Conservation (phyloP, 1,140 invertebrate genomes). For the Ooceraea biroi region DNA sequence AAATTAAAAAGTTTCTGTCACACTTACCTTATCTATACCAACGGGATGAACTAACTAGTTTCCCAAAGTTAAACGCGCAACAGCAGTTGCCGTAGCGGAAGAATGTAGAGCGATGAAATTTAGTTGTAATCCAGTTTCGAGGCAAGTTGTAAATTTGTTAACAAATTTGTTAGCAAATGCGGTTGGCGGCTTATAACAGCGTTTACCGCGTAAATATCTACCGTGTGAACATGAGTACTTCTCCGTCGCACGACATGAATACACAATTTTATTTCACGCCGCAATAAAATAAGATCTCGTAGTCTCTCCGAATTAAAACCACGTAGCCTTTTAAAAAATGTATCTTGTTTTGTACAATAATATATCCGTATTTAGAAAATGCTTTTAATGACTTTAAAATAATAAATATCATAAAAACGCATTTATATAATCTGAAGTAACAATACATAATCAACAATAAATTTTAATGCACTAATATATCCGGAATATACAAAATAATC, state of each 20-base stretch:
- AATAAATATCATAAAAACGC: too few species aligned
- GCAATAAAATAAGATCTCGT: background rate
- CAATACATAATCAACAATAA: too few species aligned
- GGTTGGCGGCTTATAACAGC: conserved; percentile 31
- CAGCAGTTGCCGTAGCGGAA: conserved; percentile 47
- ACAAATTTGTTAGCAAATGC: conserved; percentile 34
- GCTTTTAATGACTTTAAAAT: too few species aligned
- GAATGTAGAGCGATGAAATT: conserved; percentile 58
- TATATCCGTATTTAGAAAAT: too few species aligned
- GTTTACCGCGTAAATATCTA: conserved; percentile 2
- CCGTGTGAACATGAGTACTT: conserved; percentile 30
- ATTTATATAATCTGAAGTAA: too few species aligned
- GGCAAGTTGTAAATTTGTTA: conserved; percentile 56
- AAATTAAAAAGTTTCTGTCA: conserved; percentile 6
- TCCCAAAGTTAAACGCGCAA: conserved; percentile 45
- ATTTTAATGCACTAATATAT: too few species aligned
- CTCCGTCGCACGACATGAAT: background rate
- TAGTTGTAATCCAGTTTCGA: conserved; percentile 60
- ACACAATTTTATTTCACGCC: background rate
- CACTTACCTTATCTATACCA: background rate
- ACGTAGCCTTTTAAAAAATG: background rate
- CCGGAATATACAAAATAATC: too few species aligned
- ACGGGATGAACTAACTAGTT: conserved; percentile 36
- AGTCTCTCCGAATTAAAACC: too few species aligned
- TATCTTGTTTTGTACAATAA: background rate